Conservation (phyloP, 2,888 invertebrate species). For the Catocala sponsa region DNA sequence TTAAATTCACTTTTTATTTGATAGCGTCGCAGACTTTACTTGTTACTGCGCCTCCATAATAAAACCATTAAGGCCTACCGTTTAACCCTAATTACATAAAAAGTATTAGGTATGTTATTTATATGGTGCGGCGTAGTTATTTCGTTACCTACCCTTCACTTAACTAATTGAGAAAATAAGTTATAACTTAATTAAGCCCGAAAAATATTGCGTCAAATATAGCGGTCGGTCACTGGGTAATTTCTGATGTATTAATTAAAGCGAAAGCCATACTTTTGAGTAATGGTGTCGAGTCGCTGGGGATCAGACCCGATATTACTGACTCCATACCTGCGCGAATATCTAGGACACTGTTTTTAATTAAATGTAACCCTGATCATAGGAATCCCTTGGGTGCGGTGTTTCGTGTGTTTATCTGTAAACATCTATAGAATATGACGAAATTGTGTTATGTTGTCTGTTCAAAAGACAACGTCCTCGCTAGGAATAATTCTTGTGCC, state of each 20-base stretch:
- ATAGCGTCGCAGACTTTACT: too few species aligned
- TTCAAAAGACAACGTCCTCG: too few species aligned
- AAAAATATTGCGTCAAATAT: slow-evolving; percentile 14
- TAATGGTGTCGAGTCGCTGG: slow-evolving; percentile 44
- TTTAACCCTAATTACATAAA: too few species aligned
- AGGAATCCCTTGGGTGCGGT: not conserved
- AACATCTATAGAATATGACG: not conserved
- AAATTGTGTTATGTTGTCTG: not conserved
- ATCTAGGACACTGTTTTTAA: slow-evolving; percentile 14
- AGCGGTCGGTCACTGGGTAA: slow-evolving; percentile 20
- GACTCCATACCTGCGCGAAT: slow-evolving; percentile 5
- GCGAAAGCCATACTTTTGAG: slow-evolving; percentile 45
- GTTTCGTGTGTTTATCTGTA: not conserved
- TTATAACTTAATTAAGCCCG: slow-evolving; percentile 34
- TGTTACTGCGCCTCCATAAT: too few species aligned
- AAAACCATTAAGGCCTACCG: too few species aligned
- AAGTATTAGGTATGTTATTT: too few species aligned
- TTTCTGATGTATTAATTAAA: slow-evolving; percentile 51
- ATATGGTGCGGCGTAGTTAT: not conserved
- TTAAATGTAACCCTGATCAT: not conserved
- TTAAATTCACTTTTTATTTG: too few species aligned
- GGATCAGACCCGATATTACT: slow-evolving; percentile 21
- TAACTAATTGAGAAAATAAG: slow-evolving; percentile 37
- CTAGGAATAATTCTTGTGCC: too few species aligned
- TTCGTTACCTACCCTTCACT: slow-evolving; percentile 25